Evolutionary conservation across 2,888 invertebrate species (phyloP).

Genomic region (Conops quadrifasciatus): DNA sequence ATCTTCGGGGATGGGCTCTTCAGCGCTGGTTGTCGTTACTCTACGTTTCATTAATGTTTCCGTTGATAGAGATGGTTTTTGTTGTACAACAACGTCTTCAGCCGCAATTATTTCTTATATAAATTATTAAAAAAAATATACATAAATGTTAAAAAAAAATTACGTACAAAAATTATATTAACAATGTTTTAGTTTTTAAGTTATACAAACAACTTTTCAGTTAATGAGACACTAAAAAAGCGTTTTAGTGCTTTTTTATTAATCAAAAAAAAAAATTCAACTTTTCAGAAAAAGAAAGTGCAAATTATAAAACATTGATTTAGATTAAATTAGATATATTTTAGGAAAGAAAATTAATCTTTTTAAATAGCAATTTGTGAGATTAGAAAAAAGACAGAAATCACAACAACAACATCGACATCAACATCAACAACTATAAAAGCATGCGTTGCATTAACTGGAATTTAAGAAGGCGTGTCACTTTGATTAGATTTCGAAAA

Average conservation of each 20-base stretch:
- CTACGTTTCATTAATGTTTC: constrained; percentile 57
- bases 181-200: background rate
- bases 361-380: constrained; percentile 29
- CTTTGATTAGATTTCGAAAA: constrained; percentile 10
- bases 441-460: too few species aligned
- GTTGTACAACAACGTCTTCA: constrained; percentile 34
- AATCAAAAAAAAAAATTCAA: constrained; percentile 28
- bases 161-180: background rate
- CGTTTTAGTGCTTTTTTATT: too few species aligned
- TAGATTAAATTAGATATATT: constrained; percentile 6
- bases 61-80: constrained; percentile 34
- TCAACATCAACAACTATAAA: too few species aligned
- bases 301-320: constrained; percentile 29
- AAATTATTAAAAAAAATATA: constrained; percentile 16
- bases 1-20: constrained; percentile 56
- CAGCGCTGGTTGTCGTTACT: constrained; percentile 59
- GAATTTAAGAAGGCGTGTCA: too few species aligned
- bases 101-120: background rate
- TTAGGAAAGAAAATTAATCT: too few species aligned
- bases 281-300: constrained; percentile 24
- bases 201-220: constrained; percentile 5
- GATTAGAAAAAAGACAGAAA: too few species aligned
- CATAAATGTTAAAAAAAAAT: background rate
- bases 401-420: too few species aligned
- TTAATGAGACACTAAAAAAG: too few species aligned